A percentile compares a stretch with the other conserved stretches of the same genome.
phyloP scores from a whole-genome alignment of 2,888 invertebrate species.

The Julus scanicus region DNA sequence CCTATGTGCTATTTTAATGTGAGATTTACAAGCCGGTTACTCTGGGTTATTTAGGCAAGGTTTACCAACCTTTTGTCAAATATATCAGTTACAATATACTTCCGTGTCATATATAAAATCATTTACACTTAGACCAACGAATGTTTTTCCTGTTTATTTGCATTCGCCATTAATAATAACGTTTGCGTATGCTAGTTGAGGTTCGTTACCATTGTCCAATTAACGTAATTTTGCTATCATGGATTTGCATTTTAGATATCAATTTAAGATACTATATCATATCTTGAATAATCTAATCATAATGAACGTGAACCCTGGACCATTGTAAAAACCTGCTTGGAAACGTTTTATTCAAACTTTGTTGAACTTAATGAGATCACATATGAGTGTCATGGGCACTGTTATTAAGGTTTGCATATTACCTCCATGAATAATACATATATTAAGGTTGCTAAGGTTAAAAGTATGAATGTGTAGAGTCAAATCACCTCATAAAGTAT shows the following conservation, averaged over 20 bases:
- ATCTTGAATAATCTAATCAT: background rate
- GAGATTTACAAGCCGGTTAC: background rate
- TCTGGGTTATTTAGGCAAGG: background rate
- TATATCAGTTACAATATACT: background rate
- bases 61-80: slow-evolving; percentile 20
- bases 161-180: background rate
- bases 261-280: background rate
- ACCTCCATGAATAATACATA: background rate
- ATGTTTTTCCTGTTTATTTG: background rate
- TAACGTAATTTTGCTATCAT: background rate
- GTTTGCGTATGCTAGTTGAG: background rate
- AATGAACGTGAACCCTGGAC: background rate
- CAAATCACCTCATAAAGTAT: background rate
- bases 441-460: background rate
- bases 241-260: background rate
- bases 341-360: background rate
- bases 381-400: background rate
- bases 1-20: background rate
- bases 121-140: background rate
- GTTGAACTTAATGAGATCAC: background rate
- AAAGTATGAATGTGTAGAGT: background rate
- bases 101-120: slow-evolving; percentile 5
- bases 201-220: slow-evolving; percentile 10
- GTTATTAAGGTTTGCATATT: background rate
- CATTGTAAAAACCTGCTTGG: background rate